Percentiles rank a stretch among this genome's conserved stretches.
Evolutionary conservation across 1,140 invertebrate species (phyloP).

Genomic region (Leptinotarsa undecemlineata): DNA sequence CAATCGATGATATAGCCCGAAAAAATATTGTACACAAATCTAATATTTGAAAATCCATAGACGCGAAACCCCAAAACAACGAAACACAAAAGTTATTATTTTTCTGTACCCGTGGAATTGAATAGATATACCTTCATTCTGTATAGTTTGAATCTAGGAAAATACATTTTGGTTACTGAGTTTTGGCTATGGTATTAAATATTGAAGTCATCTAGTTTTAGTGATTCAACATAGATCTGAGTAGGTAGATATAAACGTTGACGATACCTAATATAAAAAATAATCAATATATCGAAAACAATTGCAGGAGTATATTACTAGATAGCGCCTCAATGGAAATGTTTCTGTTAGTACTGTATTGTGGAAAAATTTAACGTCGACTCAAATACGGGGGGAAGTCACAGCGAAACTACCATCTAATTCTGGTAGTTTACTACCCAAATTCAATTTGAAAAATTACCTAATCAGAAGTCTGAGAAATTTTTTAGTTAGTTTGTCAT

Average conservation of each 20-base stretch:
- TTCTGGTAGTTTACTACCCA: no score
- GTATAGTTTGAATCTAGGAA: conserved; percentile 16
- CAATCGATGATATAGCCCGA: no score
- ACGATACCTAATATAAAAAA: conserved; percentile 40
- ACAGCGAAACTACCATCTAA: neutral
- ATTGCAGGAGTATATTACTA: conserved; percentile 42
- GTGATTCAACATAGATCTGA: conserved; percentile 43
- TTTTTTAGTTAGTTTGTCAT: no score
- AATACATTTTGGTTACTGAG: conserved; percentile 14
- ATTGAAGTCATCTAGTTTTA: conserved; percentile 41
- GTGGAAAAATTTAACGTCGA: neutral
- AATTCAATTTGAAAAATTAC: no score
- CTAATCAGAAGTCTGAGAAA: no score
- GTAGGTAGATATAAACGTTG: conserved; percentile 45
- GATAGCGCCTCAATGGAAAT: conserved; percentile 38
- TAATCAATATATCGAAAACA: conserved; percentile 47
- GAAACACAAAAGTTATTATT: neutral
- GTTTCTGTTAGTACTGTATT: conserved; percentile 42
- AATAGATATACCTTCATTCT: neutral
- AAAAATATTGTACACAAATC: no score
- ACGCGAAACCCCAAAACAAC: neutral
- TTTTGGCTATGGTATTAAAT: conserved; percentile 6
- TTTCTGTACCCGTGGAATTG: neutral
- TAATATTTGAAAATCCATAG: no score
- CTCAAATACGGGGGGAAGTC: neutral